A percentile compares a stretch with the other conserved stretches of the same genome.
phyloP scores from a whole-genome alignment of 2,888 invertebrate genomes.

The Fragum fragum region DNA sequence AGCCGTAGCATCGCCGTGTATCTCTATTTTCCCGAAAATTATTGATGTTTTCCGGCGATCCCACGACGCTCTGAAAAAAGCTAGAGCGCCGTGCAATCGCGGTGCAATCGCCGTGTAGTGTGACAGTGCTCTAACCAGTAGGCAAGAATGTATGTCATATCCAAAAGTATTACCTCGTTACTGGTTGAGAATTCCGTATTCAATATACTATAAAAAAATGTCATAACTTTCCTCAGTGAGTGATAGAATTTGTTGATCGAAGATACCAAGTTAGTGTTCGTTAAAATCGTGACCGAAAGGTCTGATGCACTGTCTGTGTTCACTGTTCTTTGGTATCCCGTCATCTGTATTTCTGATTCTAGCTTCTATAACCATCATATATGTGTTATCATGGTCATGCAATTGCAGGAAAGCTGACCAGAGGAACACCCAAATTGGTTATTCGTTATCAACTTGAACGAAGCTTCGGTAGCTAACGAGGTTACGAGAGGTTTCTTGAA shows the following conservation, averaged over 20 bases:
- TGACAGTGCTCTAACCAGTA: no score
- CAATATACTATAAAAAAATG: background rate
- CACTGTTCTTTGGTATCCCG: background rate
- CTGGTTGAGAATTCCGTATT: background rate
- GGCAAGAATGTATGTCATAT: no score
- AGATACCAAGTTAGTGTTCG: slow-evolving; percentile 30
- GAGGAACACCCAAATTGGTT: slow-evolving; percentile 40
- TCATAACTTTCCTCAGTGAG: slow-evolving; percentile 23
- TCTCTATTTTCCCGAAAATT: no score
- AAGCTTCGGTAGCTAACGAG: slow-evolving; percentile 13
- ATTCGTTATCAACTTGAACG: slow-evolving; percentile 12
- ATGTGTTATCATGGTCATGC: slow-evolving; percentile 31
- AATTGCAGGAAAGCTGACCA: background rate
- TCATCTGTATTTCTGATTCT: background rate
- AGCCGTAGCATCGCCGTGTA: no score
- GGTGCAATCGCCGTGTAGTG: no score
- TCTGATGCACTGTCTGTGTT: background rate
- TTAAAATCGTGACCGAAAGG: background rate
- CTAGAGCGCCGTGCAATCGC: no score
- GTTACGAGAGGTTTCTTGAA: no score
- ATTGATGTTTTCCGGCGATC: no score
- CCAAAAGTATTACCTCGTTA: background rate
- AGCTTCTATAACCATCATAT: slow-evolving; percentile 28
- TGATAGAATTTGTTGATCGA: slow-evolving; percentile 39
- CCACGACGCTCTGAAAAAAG: no score